phyloP scores from a whole-genome alignment of 2,797 vertebrate genomes.

The Rhinichthys osculus region DNA sequence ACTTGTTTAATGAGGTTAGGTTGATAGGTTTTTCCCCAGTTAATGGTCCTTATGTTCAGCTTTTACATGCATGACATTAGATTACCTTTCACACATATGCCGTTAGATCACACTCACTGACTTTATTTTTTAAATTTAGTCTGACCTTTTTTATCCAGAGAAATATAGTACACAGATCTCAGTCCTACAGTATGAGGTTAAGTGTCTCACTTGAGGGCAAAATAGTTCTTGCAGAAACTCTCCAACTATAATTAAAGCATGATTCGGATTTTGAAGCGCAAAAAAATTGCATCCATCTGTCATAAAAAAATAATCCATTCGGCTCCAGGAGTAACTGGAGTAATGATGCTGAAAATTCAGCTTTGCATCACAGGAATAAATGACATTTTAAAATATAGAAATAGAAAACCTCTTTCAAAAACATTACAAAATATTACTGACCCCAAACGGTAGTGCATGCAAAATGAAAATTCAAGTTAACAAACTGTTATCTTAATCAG shows the following conservation, averaged over 20 bases:
- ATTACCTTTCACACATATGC: constrained; percentile 5
- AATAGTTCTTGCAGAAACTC: not conserved
- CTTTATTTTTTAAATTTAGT: constrained; percentile 21
- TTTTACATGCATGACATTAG: not conserved
- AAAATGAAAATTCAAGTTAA: not conserved
- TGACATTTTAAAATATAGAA: not conserved
- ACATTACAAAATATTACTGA: not conserved
- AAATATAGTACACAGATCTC: not conserved
- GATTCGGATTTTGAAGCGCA: not conserved
- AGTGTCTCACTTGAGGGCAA: not conserved
- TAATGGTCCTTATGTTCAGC: constrained; percentile 12
- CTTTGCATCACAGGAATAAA: not conserved
- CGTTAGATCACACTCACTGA: constrained; percentile 9
- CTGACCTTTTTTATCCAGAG: constrained; percentile 21
- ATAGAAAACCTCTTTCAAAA: not conserved
- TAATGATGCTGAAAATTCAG: not conserved
- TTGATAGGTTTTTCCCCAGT: constrained; percentile 25
- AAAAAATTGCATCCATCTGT: no score
- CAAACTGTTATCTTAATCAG: not conserved
- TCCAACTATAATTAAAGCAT: not conserved
- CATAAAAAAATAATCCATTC: no score
- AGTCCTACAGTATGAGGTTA: not conserved
- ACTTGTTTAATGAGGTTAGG: constrained; percentile 27
- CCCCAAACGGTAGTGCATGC: not conserved
- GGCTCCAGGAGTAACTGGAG: not conserved